Percentiles rank a stretch among this genome's conserved stretches.
Evolutionary conservation across 2,113 vertebrate species (phyloP).

Genomic region (Mesitornis unicolor): DNA sequence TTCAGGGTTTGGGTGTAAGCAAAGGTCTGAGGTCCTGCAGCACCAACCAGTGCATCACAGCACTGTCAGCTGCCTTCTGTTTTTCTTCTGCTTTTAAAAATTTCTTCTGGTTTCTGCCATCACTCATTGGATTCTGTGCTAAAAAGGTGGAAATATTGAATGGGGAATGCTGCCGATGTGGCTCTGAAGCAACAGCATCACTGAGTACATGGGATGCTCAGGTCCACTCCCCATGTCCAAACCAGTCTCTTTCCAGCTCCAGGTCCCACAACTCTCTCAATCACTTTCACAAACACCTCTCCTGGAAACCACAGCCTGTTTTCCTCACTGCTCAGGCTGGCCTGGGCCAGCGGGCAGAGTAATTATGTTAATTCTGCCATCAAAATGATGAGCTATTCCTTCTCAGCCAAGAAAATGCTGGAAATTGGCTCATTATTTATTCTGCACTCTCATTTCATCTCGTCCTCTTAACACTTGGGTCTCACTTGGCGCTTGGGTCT

Average conservation of each 20-base stretch:
- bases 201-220: not conserved
- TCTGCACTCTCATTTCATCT: constrained; percentile 5
- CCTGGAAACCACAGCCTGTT: not conserved
- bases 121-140: accelerated
- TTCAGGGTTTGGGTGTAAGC: not conserved
- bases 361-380: constrained; percentile 56
- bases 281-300: not conserved
- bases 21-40: not conserved
- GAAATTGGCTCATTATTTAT: constrained; percentile 58
- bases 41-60: accelerated
- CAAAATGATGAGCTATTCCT: constrained; percentile 42
- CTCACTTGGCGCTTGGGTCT: not conserved
- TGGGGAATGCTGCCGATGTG: accelerated
- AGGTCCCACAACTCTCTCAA: not conserved
- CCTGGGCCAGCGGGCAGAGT: not conserved
- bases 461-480: not conserved
- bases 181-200: not conserved
- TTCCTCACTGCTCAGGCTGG: not conserved
- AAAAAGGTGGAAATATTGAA: not conserved
- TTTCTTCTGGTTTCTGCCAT: not conserved
- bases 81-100: not conserved
- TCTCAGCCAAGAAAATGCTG: constrained; percentile 46
- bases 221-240: not conserved
- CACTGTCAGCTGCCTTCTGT: not conserved
- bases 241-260: not conserved